Base-by-base conservation (phyloP, 2,113 vertebrate genomes). In the Geococcyx californianus region DNA sequence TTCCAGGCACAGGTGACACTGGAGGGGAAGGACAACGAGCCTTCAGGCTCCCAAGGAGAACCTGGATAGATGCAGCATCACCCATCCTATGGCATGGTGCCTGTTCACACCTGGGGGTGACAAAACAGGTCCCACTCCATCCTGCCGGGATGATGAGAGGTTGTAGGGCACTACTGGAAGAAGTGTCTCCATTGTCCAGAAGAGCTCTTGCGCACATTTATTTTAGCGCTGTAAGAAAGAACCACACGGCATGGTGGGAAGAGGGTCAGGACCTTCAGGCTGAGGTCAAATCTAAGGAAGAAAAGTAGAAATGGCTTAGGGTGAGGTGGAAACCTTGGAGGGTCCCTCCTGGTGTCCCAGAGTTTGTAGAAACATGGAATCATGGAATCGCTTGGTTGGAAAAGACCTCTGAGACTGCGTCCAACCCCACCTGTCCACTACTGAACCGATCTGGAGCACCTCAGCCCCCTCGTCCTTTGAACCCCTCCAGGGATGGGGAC, bases 111-210 rank as follows among this genome's bases (percentile, higher is more conserved):
- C 34, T 34, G 47, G 14, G 7, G 33, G 25, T 4, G 23, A 28
- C 11, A n/a, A 16, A 49, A 13, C 4, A 2, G 34, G 6, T 26
- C 62, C 40, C 5, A 1, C 31, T 24, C 12, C 34, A 20, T 3
- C 40, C 54, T 7, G 15, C 5, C 10, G 2, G 4, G 54, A 5
- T 1, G 20, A 11, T 1, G 0, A 24, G 49, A 47, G 55, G 24
- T 4, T 38, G 59, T 2, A 12, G 45, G 20, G 17, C 45, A 47
- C 17, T 25, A 47, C 55, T n/a, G 70, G 60, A 45, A 54, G 60
- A 54, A 34, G 45, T 1, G 9, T 8, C 70, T 44, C 19, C 26
- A 3, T 12, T 12, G 36, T 15, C 67, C 52, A 10, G 4, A 40
- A 10, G 28, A 52, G 13, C 20, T 59, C 44, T 23, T 3, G n/a